These are phyloP conservation scores for Chlamydotis undulata DNA, from an alignment of 2,113 vertebrate species.

Conservation along the genomic window DNA sequence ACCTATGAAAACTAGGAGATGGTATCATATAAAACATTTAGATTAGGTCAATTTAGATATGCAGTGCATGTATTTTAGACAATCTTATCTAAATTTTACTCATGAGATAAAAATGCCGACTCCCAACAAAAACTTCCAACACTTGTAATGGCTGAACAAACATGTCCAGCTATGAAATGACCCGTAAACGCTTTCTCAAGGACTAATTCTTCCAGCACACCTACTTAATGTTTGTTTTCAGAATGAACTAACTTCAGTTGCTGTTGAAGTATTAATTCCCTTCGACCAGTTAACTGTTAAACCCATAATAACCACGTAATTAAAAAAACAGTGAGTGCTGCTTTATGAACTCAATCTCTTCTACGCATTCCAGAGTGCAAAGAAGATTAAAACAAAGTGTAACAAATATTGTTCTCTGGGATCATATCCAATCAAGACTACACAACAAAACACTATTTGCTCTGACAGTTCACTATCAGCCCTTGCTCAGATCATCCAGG, in stretches of 20 bases:
- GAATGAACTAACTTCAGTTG: neutral
- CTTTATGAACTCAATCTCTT: neutral
- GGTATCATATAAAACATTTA: neutral
- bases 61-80: neutral
- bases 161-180: neutral
- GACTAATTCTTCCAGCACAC: constrained; percentile 30
- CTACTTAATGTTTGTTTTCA: constrained; percentile 38
- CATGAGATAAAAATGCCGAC: neutral
- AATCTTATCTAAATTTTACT: neutral
- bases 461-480: neutral
- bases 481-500: neutral
- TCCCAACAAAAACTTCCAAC: neutral
- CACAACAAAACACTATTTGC: neutral
- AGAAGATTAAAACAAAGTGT: neutral
- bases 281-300: constrained; percentile 27
- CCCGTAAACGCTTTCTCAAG: constrained; percentile 41
- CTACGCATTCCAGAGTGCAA: neutral
- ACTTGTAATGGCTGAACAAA: neutral
- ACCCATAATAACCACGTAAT: neutral
- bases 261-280: constrained; percentile 37
- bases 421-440: rapidly evolving
- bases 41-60: neutral
- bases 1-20: neutral
- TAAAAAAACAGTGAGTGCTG: neutral
- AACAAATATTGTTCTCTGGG: neutral